Evolutionary conservation across 2,113 vertebrate species (phyloP), one percentile per base, ranked within the genome.

Genomic region (Oreochromis tanganicae): DNA sequence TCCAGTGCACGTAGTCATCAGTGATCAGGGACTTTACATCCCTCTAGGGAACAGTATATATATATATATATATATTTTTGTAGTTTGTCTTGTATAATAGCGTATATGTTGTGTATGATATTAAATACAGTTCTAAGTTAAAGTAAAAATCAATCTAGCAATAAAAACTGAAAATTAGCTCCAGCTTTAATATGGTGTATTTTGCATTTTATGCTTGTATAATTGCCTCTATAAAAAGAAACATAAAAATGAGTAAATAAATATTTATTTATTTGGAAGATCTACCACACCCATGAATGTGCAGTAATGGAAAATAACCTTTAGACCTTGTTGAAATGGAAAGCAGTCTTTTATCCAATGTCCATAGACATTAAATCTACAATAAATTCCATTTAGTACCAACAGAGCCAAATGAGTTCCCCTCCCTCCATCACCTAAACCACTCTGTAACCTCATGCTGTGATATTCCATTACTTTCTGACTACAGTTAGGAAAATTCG

Each of bases 331-430:
- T 32, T 90, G 84, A 85, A 93, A 91, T 91, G 66, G 80, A 89
- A 92, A 91, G 38, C 75, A 89, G 91, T 55, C 4, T 85, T 89
- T 91, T 84, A 90, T 93, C 61, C 73, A 71, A 41, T 78, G 87
- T 88, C 80, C 54, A 79, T 82, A 89, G 81, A 91, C 79, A 92
- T 91, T 88, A 92, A 89, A 91, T 88, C 85, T 91, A 91, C 87
- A 92, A 91, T 94, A 93, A 92, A 94, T 94, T 89, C 63, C 36
- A 90, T 94, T 93, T 88, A 94, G 89, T 90, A 91, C 80, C 46
- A 84, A 87, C 57, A 50, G 83, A 88, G 81, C 81, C 63, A 85
- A 92, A 95, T 85, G 73, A 90, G 56, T 83, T 88, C 21, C 75
- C 87, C 89, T 82, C 68, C 83, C 48, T 75, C 79, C 89, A 55